Evolutionary conservation across 2,113 vertebrate species (phyloP).

Genomic region (Paramisgurnus dabryanus): DNA sequence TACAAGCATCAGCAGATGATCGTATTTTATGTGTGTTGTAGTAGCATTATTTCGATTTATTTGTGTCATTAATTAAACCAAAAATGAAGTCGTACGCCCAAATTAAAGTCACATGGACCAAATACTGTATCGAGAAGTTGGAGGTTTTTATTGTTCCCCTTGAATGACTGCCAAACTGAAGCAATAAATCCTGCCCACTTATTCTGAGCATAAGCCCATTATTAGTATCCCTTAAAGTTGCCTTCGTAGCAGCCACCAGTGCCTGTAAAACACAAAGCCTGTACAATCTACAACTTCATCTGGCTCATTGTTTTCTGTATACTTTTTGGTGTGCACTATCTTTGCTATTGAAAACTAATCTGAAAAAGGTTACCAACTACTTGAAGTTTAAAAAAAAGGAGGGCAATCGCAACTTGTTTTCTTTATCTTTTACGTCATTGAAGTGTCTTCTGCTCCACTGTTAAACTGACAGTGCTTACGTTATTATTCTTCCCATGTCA

Average conservation of each 20-base stretch:
- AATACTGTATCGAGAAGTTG: background rate
- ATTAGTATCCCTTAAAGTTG: conserved; percentile 9
- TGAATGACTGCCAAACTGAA: conserved; percentile 8
- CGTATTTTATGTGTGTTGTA: background rate
- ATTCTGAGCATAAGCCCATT: background rate
- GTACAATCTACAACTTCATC: conserved; percentile 22
- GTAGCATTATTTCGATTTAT: background rate
- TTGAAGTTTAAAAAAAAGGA: conserved; percentile 9
- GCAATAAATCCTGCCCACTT: conserved; percentile 11
- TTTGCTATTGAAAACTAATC: conserved; percentile 1
- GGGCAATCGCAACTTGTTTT: conserved; percentile 4
- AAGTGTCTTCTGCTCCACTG: conserved; percentile 2
- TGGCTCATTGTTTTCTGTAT: background rate
- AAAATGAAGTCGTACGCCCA: background rate
- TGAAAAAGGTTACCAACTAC: conserved; percentile 24
- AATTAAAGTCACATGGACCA: conserved; percentile 33
- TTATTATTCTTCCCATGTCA: conserved; percentile 42
- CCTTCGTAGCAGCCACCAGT: conserved; percentile 43
- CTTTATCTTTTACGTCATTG: background rate
- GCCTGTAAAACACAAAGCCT: conserved; percentile 36
- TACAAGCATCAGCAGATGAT: background rate
- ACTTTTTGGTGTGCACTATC: background rate
- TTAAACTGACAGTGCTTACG: background rate
- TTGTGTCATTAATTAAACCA: background rate
- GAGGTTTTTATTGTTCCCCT: background rate